Conservation (phyloP, 2,888 invertebrate species). For the Trichogramma evanescens region DNA sequence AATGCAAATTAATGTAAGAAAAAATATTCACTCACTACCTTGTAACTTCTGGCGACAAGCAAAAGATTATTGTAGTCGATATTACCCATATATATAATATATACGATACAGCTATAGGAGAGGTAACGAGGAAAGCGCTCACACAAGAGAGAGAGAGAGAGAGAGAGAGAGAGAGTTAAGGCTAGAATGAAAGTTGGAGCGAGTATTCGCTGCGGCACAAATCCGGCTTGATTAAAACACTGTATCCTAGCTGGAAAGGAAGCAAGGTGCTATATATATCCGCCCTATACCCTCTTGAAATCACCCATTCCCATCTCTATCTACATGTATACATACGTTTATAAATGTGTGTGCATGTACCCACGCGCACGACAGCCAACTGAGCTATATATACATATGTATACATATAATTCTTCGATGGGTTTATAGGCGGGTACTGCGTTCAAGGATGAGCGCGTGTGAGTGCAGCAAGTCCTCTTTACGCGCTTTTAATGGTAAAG, state of each 20-base stretch:
- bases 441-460: too few species aligned
- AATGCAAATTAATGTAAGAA: too few species aligned
- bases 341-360: too few species aligned
- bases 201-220: constrained; percentile 46
- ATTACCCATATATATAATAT: too few species aligned
- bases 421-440: too few species aligned
- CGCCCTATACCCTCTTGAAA: constrained; percentile 19
- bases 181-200: constrained; percentile 48
- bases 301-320: constrained; percentile 17
- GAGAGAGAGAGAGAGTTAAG: constrained; percentile 21
- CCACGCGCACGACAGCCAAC: too few species aligned
- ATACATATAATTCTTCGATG: too few species aligned
- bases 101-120: not conserved
- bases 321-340: not conserved
- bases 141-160: constrained; percentile 10
- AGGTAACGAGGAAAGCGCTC: constrained; percentile 11
- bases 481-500: constrained; percentile 13
- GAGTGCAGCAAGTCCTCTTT: too few species aligned
- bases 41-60: too few species aligned
- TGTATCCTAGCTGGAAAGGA: constrained; percentile 35
- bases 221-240: constrained; percentile 49
- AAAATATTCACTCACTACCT: too few species aligned
- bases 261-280: constrained; percentile 32
- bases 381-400: too few species aligned
- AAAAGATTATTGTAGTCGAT: too few species aligned